Evolutionary conservation across 2,888 invertebrate genomes (phyloP), one percentile per base, ranked within the genome.

Genomic region (Platycheirus rosarum): DNA sequence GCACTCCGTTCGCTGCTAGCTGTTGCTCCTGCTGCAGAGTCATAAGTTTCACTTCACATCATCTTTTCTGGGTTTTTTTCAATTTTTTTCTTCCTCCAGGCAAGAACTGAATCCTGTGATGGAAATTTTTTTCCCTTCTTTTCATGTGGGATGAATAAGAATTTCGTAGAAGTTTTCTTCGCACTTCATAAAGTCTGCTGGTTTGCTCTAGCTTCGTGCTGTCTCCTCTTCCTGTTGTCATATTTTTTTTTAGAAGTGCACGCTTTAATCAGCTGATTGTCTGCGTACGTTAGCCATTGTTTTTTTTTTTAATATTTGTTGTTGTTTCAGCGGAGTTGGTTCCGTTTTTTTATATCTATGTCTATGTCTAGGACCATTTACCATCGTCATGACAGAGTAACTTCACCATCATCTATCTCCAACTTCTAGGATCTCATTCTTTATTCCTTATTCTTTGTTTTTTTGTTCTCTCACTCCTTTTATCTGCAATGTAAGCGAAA

Each of bases 181-280:
- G 82, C 82, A 82, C 82, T 82, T 82, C 55, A 69, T 57, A 55
- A 69, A 55, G 68, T 69, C 60, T 16, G 57, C 23, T 23, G 40
- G 40, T 23, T 18, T 57, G 35, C 5, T 18, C 49, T 20, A 5
- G 2, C 23, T 40, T 13, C 23, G 16, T 18, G n/a, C 48, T 23
- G 48, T 32, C n/a, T 53, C 20, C 8, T 48, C 62, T 1, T 44
- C 16, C 9, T 18, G 14, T 6, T 13, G 4, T 37, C 37, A 37
- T 13, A 16, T 51, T 18, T 14, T 46, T 46, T 35, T 16, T 20
- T 40, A 26, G 14, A 49, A 69, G 66, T 44, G 70, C 69, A 73
- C 76, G 57, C 77, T 84, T 85, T 82, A 85, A 85, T 85, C 85
- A 85, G 84, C 85, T 85, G 85, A 85, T 85, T 85, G 85, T 85